A percentile compares a stretch with the other conserved stretches of the same genome.
Evolutionary conservation across 2,888 invertebrate species (phyloP).

Genomic region (Euzophera pinguis): DNA sequence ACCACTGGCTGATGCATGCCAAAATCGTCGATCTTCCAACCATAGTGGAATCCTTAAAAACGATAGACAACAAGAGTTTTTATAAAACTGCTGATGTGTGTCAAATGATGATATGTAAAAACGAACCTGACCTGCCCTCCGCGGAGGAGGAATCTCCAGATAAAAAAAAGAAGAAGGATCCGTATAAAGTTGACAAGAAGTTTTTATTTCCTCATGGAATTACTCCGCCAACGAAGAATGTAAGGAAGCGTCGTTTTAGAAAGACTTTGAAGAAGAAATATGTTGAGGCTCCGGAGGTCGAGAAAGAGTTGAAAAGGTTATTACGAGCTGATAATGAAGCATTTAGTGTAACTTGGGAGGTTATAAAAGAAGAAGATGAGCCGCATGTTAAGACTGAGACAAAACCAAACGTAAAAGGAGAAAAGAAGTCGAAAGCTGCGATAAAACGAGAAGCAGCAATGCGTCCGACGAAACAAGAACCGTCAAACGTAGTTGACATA

Average conservation of each 20-base stretch:
- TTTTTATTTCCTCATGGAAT: conserved; percentile 97
- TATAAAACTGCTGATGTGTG: conserved; percentile 99
- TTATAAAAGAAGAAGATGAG: conserved; percentile 93
- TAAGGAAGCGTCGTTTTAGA: conserved; percentile 93
- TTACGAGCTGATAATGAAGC: conserved; percentile 96
- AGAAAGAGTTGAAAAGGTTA: conserved; percentile 97
- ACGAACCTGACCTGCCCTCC: conserved; percentile 88
- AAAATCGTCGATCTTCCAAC: conserved; percentile 96
- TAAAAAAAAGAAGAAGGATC: conserved; percentile 91
- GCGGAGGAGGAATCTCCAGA: conserved; percentile 89
- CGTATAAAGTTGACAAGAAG: conserved; percentile 91
- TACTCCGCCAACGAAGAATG: conserved; percentile 97
- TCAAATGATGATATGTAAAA: conserved; percentile 94
- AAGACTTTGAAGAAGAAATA: conserved; percentile 98
- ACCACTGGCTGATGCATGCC: conserved; percentile 91
- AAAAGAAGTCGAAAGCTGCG: conserved; percentile 56
- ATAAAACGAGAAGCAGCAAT: conserved; percentile 32
- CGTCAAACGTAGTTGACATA: conserved; percentile 83
- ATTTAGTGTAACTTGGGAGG: conserved; percentile 91
- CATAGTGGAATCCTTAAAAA: conserved; percentile 95
- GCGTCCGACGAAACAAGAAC: conserved; percentile 36
- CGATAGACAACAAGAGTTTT: conserved; percentile 96
- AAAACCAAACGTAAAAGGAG: conserved; percentile 38
- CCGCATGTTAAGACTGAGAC: conserved; percentile 55
- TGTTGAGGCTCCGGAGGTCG: conserved; percentile 98